Conservation (phyloP, 2,888 invertebrate species). For the Piscicola geometra region DNA sequence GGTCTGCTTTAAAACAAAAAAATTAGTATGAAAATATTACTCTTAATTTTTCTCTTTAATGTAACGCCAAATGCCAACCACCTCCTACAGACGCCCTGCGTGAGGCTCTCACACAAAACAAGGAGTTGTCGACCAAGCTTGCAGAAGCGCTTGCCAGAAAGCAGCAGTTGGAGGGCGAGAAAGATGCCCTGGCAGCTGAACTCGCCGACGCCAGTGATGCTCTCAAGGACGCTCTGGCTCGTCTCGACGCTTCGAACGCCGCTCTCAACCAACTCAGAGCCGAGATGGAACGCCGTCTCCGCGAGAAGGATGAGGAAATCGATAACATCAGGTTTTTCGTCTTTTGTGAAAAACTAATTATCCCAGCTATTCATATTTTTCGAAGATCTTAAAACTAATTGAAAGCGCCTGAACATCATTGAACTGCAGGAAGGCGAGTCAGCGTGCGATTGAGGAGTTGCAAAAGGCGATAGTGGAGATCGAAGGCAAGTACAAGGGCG, state of each 20-base stretch:
- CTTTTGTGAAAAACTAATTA: too few relatives aligned
- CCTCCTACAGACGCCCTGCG: slow-evolving; percentile 76
- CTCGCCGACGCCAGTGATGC: slow-evolving; percentile 94
- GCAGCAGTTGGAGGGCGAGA: slow-evolving; percentile 97
- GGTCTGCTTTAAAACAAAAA: too few relatives aligned
- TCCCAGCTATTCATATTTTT: too few relatives aligned
- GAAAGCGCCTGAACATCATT: too few relatives aligned
- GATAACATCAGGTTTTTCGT: slow-evolving; percentile 79
- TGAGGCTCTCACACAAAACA: slow-evolving; percentile 85
- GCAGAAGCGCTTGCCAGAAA: slow-evolving; percentile 86
- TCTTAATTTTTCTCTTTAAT: not conserved
- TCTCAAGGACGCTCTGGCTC: slow-evolving; percentile 89
- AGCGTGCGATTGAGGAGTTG: slow-evolving; percentile 55
- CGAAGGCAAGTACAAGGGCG: slow-evolving; percentile 55
- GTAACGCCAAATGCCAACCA: not conserved
- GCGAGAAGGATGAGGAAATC: slow-evolving; percentile 97
- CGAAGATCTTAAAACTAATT: too few relatives aligned
- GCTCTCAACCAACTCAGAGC: slow-evolving; percentile 82
- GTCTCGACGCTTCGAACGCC: slow-evolving; percentile 79
- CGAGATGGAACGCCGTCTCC: slow-evolving; percentile 91
- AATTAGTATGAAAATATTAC: not conserved
- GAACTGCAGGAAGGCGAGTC: slow-evolving; percentile 51
- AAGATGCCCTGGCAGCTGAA: slow-evolving; percentile 93
- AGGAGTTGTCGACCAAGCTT: slow-evolving; percentile 84
- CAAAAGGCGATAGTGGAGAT: slow-evolving; percentile 55